Evolutionary conservation across 2,888 invertebrate species (phyloP).

Genomic region (Fissipunctia ypsillon): DNA sequence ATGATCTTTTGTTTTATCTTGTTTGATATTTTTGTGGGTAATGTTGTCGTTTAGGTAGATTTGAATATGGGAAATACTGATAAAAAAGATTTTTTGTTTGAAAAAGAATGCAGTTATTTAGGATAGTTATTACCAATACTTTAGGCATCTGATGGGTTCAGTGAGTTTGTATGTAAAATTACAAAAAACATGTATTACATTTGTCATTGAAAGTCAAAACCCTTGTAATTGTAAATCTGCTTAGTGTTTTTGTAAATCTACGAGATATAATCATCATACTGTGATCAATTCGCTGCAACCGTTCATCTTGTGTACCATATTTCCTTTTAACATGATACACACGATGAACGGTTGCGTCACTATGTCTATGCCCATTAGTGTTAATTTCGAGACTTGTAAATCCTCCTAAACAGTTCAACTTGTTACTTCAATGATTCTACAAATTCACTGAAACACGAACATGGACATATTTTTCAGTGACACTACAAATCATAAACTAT

Average conservation of each 20-base stretch:
- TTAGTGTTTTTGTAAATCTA: background rate
- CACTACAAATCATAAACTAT: slow-evolving; percentile 62
- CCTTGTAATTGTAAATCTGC: background rate
- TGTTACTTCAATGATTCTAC: slow-evolving; percentile 16
- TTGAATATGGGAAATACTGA: background rate
- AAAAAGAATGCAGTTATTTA: background rate
- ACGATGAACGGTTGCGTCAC: too few species aligned
- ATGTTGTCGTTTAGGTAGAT: slow-evolving; percentile 1
- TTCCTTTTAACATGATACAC: too few species aligned
- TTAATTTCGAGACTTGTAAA: slow-evolving; percentile 7
- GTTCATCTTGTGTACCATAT: background rate
- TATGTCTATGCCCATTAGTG: background rate
- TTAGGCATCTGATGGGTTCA: background rate
- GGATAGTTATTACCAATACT: background rate
- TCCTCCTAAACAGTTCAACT: slow-evolving; percentile 14
- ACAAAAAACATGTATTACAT: background rate
- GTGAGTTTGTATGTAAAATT: background rate
- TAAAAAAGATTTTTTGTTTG: background rate
- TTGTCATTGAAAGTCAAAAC: background rate
- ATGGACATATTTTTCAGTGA: slow-evolving; percentile 55
- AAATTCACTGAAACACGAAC: slow-evolving; percentile 42
- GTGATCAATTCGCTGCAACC: background rate
- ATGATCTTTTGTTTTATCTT: slow-evolving; percentile 60
- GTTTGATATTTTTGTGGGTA: slow-evolving; percentile 19
- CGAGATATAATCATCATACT: background rate